Percentiles rank a stretch among this genome's conserved stretches.
Evolutionary conservation across 2,888 invertebrate species (phyloP).

Genomic region (Myathropa florea): DNA sequence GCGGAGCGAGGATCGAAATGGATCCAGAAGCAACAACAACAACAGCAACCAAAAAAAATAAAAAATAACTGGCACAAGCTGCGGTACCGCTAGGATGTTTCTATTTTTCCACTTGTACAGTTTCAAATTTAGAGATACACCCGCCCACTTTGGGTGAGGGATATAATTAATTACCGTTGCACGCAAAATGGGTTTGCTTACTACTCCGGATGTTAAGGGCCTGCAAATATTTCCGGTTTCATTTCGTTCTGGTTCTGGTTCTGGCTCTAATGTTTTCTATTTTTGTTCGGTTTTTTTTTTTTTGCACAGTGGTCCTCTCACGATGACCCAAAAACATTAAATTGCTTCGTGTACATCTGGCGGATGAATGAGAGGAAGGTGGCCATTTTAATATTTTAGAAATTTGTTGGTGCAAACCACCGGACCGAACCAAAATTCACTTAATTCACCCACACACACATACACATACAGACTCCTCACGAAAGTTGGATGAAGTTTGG

Average conservation of each 20-base stretch:
- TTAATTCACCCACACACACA: slow-evolving; percentile 18
- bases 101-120: slow-evolving; percentile 15
- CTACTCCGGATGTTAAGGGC: background rate
- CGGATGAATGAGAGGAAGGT: background rate
- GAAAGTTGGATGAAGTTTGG: background rate
- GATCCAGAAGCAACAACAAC: slow-evolving; percentile 2
- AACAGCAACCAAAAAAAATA: background rate
- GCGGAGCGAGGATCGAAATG: slow-evolving; percentile 11
- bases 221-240: background rate
- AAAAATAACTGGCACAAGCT: slow-evolving; percentile 25
- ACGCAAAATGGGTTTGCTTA: slow-evolving; percentile 19
- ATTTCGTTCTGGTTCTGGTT: background rate
- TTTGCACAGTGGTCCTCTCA: background rate
- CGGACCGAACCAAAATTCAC: slow-evolving; percentile 33
- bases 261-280: background rate
- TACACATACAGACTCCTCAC: background rate
- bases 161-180: slow-evolving; percentile 55
- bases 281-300: background rate
- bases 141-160: slow-evolving; percentile 29
- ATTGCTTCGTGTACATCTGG: slow-evolving; percentile 11
- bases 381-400: slow-evolving; percentile 8
- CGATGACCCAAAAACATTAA: slow-evolving; percentile 24
- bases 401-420: slow-evolving; percentile 38
- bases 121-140: slow-evolving; percentile 34
- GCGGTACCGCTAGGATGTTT: slow-evolving; percentile 16